phyloP scores from a whole-genome alignment of 37 sponge, comb jelly and placozoan genomes.

The Tethya wilhelma region DNA sequence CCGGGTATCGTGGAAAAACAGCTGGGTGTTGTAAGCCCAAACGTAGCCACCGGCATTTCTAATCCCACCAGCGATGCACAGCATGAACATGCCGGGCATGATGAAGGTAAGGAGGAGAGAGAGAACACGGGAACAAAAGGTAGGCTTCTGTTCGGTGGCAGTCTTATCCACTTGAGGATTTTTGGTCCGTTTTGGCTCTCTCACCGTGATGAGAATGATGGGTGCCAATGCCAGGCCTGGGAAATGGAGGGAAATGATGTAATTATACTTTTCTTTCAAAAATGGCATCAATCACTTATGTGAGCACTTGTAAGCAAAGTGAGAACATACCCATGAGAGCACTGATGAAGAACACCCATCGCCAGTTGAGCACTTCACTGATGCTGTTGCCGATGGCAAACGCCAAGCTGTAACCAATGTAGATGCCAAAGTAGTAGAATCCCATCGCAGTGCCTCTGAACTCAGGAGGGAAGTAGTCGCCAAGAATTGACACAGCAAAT shows the following conservation, averaged over 20 bases:
- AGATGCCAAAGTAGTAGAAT: constrained; percentile 83
- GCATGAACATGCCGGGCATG: constrained; percentile 67
- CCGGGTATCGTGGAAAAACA: constrained; percentile 55
- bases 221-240: constrained; percentile 54
- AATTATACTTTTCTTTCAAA: neutral
- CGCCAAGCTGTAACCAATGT: constrained; percentile 85
- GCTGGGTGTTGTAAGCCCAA: constrained; percentile 85
- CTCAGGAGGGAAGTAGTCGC: constrained; percentile 80
- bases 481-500: constrained; percentile 76
- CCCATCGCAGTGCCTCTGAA: constrained; percentile 78
- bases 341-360: constrained; percentile 90
- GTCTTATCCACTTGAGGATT: neutral
- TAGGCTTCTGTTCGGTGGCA: constrained; percentile 1
- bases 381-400: constrained; percentile 76
- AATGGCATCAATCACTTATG: neutral
- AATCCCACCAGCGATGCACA: constrained; percentile 84
- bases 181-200: constrained; percentile 53
- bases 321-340: constrained; percentile 41
- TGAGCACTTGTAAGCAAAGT: neutral
- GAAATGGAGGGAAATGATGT: neutral
- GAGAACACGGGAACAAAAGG: neutral
- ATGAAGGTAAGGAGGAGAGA: constrained; percentile 35
- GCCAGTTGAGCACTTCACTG: constrained; percentile 55
- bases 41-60: constrained; percentile 89
- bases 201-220: constrained; percentile 63